Conservation (phyloP, 2,888 invertebrate genomes). For the Oligia fasciuncula region DNA sequence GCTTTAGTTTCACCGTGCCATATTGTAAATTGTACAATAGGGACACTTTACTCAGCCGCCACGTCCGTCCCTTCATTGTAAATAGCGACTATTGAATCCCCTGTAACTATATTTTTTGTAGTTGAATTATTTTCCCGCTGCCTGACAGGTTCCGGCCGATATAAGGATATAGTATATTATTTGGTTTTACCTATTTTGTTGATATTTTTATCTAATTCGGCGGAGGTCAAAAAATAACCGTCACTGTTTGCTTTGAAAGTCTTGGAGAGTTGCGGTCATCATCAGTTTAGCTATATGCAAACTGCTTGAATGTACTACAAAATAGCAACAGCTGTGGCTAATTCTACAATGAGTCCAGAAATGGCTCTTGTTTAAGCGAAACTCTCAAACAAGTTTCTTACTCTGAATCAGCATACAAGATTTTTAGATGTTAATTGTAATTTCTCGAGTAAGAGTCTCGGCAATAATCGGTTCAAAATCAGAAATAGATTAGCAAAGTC, state of each 20-base stretch:
- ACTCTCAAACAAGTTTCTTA: constrained; percentile 1
- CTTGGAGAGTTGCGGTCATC: constrained; percentile 21
- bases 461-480: constrained; percentile 17
- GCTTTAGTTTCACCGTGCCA: constrained; percentile 80
- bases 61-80: constrained; percentile 82
- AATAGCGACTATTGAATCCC: constrained; percentile 76
- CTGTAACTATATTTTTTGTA: constrained; percentile 52
- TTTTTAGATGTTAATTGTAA: background rate
- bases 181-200: background rate
- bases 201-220: background rate
- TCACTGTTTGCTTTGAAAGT: too few species aligned
- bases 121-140: constrained; percentile 56
- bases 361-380: constrained; percentile 21
- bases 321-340: background rate
- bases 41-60: constrained; percentile 83
- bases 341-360: background rate
- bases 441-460: background rate
- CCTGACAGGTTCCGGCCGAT: constrained; percentile 61
- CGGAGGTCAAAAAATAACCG: background rate
- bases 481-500: background rate
- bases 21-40: constrained; percentile 82
- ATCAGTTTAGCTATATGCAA: too few species aligned
- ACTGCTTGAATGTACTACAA: background rate
- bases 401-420: constrained; percentile 8
- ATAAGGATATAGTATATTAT: constrained; percentile 53